Conservation (phyloP, 2,797 vertebrate genomes). For the Xyrichtys novacula region DNA sequence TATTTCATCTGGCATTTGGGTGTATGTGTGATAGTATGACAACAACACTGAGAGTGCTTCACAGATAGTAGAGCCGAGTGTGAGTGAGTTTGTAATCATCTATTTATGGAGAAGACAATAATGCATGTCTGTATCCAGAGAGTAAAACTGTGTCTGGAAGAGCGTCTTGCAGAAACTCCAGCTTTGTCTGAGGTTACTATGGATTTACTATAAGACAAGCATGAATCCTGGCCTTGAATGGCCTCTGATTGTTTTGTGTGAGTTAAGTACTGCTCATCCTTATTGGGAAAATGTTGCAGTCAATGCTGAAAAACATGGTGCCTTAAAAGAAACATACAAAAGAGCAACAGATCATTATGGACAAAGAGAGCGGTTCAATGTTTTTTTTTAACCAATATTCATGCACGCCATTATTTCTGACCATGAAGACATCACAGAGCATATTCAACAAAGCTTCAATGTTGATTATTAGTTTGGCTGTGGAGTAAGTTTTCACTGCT, state of each 20-base stretch:
- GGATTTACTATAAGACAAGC: neutral
- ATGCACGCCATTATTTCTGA: no score
- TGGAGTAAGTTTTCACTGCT: no score
- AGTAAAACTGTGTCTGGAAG: neutral
- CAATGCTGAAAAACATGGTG: slow-evolving; percentile 8
- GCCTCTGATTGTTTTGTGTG: slow-evolving; percentile 1
- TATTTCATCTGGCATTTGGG: neutral
- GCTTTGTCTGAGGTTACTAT: neutral
- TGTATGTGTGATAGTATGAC: neutral
- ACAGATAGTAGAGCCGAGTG: no score
- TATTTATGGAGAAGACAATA: neutral
- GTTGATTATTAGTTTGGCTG: no score
- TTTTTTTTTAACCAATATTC: no score
- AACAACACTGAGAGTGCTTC: neutral
- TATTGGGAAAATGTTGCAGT: neutral
- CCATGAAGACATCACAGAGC: no score
- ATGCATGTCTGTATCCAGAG: neutral
- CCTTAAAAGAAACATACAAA: neutral
- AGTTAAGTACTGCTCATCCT: neutral
- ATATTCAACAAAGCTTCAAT: no score
- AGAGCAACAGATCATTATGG: slow-evolving; percentile 2
- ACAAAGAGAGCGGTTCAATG: neutral
- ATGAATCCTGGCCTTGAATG: neutral
- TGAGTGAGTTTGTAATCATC: neutral
- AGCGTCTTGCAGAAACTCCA: neutral